phyloP scores from a whole-genome alignment of 2,888 invertebrate species.

The Cynaeus angustus region DNA sequence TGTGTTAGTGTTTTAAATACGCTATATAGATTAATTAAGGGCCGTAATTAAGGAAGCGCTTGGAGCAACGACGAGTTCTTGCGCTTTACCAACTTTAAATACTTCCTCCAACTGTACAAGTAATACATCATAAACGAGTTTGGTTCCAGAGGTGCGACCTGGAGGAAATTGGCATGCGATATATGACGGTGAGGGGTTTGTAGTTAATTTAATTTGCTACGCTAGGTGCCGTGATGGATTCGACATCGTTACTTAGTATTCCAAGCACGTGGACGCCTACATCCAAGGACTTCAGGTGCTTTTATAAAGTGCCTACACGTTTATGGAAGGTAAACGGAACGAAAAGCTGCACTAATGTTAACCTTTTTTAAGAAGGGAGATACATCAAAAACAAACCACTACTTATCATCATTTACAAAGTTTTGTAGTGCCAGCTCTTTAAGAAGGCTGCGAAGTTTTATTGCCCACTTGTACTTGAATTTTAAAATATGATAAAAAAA shows the following conservation, averaged over 20 bases:
- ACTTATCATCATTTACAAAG: too few relatives aligned
- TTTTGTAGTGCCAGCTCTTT: too few relatives aligned
- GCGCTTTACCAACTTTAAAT: constrained; percentile 25
- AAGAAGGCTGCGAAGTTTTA: too few relatives aligned
- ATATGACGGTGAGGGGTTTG: constrained; percentile 64
- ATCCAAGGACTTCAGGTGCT: constrained; percentile 47
- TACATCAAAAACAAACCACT: too few relatives aligned
- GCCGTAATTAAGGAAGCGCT: constrained; percentile 45
- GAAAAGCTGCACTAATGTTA: constrained; percentile 51
- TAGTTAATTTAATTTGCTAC: constrained; percentile 66
- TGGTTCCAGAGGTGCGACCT: constrained; percentile 49
- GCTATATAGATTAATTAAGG: constrained; percentile 43
- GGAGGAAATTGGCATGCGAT: constrained; percentile 67
- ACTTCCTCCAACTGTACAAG: constrained; percentile 52
- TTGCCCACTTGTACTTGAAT: too few relatives aligned
- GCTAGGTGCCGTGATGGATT: constrained; percentile 64
- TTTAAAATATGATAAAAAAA: too few relatives aligned
- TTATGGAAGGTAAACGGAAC: constrained; percentile 59
- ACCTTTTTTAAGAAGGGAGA: constrained; percentile 6
- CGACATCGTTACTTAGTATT: constrained; percentile 62
- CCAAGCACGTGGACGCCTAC: constrained; percentile 49
- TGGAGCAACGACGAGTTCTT: constrained; percentile 25
- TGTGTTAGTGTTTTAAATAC: constrained; percentile 33
- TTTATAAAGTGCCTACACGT: constrained; percentile 60
- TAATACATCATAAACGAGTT: constrained; percentile 55